phyloP scores from a whole-genome alignment of 2,888 invertebrate species.

The Leuctra nigra region DNA sequence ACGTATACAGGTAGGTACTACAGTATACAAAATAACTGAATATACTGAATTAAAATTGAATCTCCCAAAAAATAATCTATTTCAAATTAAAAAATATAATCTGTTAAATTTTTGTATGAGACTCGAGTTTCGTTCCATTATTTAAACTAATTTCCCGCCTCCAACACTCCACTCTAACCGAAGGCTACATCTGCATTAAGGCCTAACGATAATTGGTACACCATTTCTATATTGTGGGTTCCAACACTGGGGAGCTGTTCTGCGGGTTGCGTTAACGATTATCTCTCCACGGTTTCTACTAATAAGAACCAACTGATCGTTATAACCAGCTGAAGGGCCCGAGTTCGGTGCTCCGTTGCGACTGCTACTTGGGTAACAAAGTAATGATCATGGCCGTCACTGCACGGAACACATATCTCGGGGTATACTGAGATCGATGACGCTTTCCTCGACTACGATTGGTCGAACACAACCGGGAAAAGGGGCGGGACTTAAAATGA shows the following conservation, averaged over 20 bases:
- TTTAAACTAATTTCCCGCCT: too few species aligned
- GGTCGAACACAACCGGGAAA: conserved; percentile 8
- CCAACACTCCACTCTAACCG: neutral
- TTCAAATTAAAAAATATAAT: too few species aligned
- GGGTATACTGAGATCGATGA: conserved; percentile 10
- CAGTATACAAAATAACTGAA: too few species aligned
- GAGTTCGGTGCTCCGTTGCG: neutral
- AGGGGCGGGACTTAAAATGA: conserved; percentile 14
- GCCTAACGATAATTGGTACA: conserved; percentile 8
- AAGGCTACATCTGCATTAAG: conserved; percentile 3
- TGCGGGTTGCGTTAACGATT: conserved; percentile 14
- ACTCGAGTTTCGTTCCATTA: too few species aligned
- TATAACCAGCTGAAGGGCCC: conserved; percentile 1
- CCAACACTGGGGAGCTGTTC: conserved; percentile 7
- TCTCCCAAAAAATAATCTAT: too few species aligned
- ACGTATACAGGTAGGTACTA: too few species aligned
- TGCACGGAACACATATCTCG: conserved; percentile 10
- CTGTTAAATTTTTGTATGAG: too few species aligned
- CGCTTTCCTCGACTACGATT: neutral
- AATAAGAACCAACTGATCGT: conserved; percentile 14
- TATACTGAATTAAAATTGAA: too few species aligned
- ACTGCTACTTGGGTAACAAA: neutral
- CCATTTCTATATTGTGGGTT: conserved; percentile 2
- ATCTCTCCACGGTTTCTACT: neutral
- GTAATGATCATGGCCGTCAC: conserved; percentile 9